phyloP scores from a whole-genome alignment of 1,140 invertebrate genomes.

The Chionoecetes opilio region DNA sequence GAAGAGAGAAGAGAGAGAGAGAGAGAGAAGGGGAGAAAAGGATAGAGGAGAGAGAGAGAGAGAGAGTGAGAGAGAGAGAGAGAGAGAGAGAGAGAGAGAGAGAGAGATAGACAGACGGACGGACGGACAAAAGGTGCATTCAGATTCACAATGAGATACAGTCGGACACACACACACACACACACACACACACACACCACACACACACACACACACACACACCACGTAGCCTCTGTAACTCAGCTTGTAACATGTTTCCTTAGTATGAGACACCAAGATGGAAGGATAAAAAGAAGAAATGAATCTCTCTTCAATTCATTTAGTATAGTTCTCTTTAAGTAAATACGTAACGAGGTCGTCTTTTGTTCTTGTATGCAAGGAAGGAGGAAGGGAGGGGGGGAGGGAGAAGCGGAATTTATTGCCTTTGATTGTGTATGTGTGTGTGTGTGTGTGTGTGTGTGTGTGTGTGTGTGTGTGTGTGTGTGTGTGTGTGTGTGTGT shows the following conservation, averaged over 20 bases:
- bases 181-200: no score
- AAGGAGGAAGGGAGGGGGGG: background rate
- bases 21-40: background rate
- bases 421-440: background rate
- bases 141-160: no score
- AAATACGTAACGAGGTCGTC: no score
- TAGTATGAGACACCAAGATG: no score
- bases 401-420: background rate
- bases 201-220: no score
- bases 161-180: no score
- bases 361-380: background rate
- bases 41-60: background rate
- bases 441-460: slow-evolving; percentile 43
- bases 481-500: slow-evolving; percentile 60
- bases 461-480: slow-evolving; percentile 52
- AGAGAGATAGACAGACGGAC: slow-evolving; percentile 23
- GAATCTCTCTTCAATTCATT: no score
- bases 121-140: no score
- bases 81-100: background rate
- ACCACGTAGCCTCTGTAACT: no score
- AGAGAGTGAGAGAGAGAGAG: background rate
- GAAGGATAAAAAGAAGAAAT: no score
- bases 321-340: no score
- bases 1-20: background rate
- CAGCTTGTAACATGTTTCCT: no score